Conservation (phyloP, 2,797 vertebrate genomes). For the Eidolon dupreanum region DNA sequence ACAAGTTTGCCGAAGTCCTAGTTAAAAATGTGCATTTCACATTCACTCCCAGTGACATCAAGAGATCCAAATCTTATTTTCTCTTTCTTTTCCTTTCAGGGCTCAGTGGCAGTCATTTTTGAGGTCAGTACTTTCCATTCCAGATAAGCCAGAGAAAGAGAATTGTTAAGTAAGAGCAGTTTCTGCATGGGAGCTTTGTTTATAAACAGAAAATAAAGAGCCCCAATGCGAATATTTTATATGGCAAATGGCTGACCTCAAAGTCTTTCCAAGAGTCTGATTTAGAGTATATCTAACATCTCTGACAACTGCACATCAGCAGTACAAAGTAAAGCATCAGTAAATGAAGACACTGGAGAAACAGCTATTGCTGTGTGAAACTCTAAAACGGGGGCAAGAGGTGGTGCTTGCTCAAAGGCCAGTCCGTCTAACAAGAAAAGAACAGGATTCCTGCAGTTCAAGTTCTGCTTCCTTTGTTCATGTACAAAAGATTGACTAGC, state of each 20-base stretch:
- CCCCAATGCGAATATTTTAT: not conserved
- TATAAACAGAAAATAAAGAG: slow-evolving; percentile 40
- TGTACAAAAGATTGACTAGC: not conserved
- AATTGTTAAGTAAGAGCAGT: not conserved
- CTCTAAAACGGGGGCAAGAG: not conserved
- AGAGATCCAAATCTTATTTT: slow-evolving; percentile 38
- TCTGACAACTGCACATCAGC: not conserved
- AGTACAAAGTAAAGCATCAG: not conserved
- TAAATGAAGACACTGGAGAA: not conserved
- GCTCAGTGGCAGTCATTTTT: not conserved
- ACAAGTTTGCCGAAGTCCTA: slow-evolving; percentile 21
- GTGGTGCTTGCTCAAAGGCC: not conserved
- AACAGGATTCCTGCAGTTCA: not conserved
- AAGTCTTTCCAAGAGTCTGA: not conserved
- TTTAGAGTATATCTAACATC: not conserved
- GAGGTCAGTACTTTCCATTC: slow-evolving; percentile 66
- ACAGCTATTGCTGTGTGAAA: not conserved
- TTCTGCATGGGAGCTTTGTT: not conserved
- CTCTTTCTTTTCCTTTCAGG: slow-evolving; percentile 3
- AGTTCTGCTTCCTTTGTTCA: not conserved
- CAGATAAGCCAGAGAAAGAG: slow-evolving; percentile 56
- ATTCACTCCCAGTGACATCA: slow-evolving; percentile 50
- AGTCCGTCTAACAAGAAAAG: not conserved
- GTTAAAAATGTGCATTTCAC: slow-evolving; percentile 48
- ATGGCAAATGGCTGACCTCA: not conserved